Evolutionary conservation across 2,888 invertebrate genomes (phyloP), one percentile per base, ranked within the genome.

Genomic region (Limnephilus auricula): DNA sequence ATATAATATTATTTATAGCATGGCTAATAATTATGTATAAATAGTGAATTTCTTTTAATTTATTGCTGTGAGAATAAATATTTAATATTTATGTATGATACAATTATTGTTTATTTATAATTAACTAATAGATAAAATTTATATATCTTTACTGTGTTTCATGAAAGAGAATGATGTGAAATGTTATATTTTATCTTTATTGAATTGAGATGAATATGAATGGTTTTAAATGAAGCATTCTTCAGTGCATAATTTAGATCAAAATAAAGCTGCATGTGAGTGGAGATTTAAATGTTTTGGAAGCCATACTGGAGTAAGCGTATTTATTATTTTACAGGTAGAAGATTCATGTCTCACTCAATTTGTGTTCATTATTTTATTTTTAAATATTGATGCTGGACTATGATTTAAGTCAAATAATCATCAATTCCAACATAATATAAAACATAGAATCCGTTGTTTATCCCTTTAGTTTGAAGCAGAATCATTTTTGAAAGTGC

Each of bases 31-130:
- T 88, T 86, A 91, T 92, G 91, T 92, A 92, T 92, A 93, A 91
- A 92, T 91, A 89, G 84, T 91, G 92, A 92, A 92, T 90, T 93
- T 93, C 91, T 90, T 90, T 93, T 90, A 91, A 80, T 92, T 93
- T 93, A 93, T 93, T 93, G 93, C 93, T 93, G 93, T 91, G 92
- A 88, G 92, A 93, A 93, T 93, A 92, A 92, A 92, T 92, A 89
- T 15, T 87, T 85, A 34, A 91, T 89, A 79, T 79, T 89, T 79
- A 40, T 79, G 78, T 79, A 89, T 37, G 30, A n/a, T 89, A 79
- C 37, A 79, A 79, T 45, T 45, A 79, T 89, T 82, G 32, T 45
- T 34, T 83, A 83, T 90, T 30, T 13, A 50, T 90, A 90, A 83
- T 80, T 37, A 84, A 65, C 65, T 65, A 65, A 65, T 65, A 65